Base-by-base conservation (phyloP, 2,888 invertebrate genomes). In the Pantelozetes paolii region DNA sequence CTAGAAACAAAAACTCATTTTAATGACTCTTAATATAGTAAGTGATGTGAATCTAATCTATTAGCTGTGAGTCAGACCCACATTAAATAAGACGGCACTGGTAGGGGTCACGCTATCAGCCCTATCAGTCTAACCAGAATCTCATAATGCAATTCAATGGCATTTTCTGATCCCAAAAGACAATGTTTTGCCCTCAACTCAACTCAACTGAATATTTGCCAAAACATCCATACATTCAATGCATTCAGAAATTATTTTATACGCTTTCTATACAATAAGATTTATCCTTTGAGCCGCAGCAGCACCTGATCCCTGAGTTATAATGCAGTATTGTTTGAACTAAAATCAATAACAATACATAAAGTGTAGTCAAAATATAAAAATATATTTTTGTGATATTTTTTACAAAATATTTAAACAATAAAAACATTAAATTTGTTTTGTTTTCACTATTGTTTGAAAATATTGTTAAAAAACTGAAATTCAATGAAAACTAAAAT, bases 201-300 rank as follows among this genome's bases (percentile, higher is more conserved):
- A 36, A 36, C 64, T 30, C 20, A 40, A 64, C 54, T 15, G 23
- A 54, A 8, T 20, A 3, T 23, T 54, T 1, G 8, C 26, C 20
- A 54, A 54, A 20, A 54, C n/a, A 20, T 23, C 6, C 26, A 54
- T 26, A 15, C 26, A 23, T 54, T 36, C 11, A 18, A 36, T 64
- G 36, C 36, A 36, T 64, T 36, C 36, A 32, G n/a, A 64, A 64
- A 64, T 64, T 18, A 64, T 64, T 64, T 64, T 36, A 64, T 64
- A 36, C 40, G 64, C 50, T 8, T 40, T 15, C 40, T 2, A 36
- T 40, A n/a, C 32, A 32, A 36, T 36, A 40, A 1, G 30, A 64
- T n/a, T n/a, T 36, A 64, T 64, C 64, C 64, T 36, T 64, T 36
- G 26, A 64, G 30, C 20, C 20, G 11, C 11, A 36, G 40, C 64